These are phyloP conservation scores for Mus minutoides DNA, from an alignment of 2,797 vertebrate species.

Conservation along the genomic window DNA sequence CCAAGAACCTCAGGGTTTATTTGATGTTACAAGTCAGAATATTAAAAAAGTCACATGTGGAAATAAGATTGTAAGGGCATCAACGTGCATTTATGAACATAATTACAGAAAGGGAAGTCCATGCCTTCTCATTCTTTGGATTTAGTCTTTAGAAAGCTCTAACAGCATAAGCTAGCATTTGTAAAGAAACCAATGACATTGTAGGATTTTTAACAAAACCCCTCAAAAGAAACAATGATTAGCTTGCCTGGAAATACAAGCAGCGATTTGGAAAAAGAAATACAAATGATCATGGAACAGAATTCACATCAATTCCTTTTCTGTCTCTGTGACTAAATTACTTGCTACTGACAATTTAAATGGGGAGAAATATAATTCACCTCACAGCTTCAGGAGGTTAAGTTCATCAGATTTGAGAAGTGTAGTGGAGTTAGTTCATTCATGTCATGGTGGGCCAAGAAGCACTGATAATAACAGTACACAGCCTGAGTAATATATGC, in stretches of 20 bases:
- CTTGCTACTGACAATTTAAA: not conserved
- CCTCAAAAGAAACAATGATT: not conserved
- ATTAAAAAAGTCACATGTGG: slow-evolving; percentile 60
- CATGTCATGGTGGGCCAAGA: not conserved
- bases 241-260: not conserved
- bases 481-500: not conserved
- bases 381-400: not conserved
- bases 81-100: slow-evolving; percentile 38
- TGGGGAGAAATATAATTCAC: not conserved
- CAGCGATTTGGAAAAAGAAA: not conserved
- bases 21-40: slow-evolving; percentile 65
- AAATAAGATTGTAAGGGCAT: not conserved
- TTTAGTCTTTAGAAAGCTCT: not conserved
- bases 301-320: not conserved
- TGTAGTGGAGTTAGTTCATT: too few relatives aligned
- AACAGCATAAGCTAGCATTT: not conserved
- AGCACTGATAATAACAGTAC: too few relatives aligned
- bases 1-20: slow-evolving; percentile 42
- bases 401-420: not conserved
- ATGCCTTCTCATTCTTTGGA: not conserved
- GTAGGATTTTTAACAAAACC: not conserved
- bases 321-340: not conserved
- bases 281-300: not conserved
- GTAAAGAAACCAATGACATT: not conserved
- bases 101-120: not conserved